phyloP scores from a whole-genome alignment of 2,888 invertebrate genomes.

The Macaria liturata region DNA sequence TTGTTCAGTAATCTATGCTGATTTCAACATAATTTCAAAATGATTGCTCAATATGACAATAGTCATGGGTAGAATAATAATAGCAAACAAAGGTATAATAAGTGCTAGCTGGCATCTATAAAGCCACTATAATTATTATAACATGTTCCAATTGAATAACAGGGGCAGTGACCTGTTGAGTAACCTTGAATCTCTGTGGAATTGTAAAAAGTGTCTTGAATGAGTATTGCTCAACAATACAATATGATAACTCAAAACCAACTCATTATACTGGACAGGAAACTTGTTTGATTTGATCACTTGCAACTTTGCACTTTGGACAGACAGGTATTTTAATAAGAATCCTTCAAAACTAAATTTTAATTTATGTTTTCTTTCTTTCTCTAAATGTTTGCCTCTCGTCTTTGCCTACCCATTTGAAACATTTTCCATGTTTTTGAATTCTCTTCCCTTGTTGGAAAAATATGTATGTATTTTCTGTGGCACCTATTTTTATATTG shows the following conservation, averaged over 20 bases:
- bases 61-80: slow-evolving; percentile 2
- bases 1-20: background rate
- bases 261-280: slow-evolving; percentile 5
- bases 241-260: slow-evolving; percentile 44
- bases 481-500: no score
- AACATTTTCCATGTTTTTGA: no score
- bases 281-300: slow-evolving; percentile 6
- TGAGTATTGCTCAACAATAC: slow-evolving; percentile 33
- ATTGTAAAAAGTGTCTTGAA: slow-evolving; percentile 1
- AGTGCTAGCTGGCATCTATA: slow-evolving; percentile 9
- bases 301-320: no score
- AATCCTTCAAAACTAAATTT: no score
- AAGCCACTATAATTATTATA: slow-evolving; percentile 21
- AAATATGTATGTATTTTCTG: no score
- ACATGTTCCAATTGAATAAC: slow-evolving; percentile 38
- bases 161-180: slow-evolving; percentile 39
- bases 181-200: slow-evolving; percentile 24
- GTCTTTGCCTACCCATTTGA: no score
- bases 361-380: no score
- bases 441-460: no score
- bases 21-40: slow-evolving; percentile 1
- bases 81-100: slow-evolving; percentile 2
- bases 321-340: no score
- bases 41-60: slow-evolving; percentile 1
- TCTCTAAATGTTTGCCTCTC: no score